A percentile compares a stretch with the other conserved stretches of the same genome.
phyloP scores from a whole-genome alignment of 2,888 invertebrate species.

The Metacarcinus magister region DNA sequence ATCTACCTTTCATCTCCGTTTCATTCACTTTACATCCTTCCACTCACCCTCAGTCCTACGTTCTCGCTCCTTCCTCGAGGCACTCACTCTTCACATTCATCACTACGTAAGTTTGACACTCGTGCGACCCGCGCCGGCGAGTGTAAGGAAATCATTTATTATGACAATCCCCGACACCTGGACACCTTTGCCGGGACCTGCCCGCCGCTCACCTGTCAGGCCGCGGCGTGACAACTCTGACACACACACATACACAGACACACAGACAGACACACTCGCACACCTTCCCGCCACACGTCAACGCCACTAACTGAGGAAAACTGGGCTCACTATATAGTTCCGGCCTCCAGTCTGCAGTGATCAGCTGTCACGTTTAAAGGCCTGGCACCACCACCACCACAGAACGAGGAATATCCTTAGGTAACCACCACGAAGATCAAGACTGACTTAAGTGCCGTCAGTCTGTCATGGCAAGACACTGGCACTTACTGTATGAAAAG shows the following conservation, averaged over 20 bases:
- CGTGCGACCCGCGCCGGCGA: neutral
- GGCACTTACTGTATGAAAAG: slow-evolving; percentile 55
- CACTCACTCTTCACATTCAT: neutral
- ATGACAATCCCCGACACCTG: neutral
- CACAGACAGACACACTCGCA: neutral
- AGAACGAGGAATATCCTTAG: neutral
- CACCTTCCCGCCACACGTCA: neutral
- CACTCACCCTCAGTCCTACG: too few species aligned
- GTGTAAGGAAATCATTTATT: too few species aligned
- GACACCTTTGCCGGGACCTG: neutral
- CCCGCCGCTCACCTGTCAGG: neutral
- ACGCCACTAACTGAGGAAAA: neutral
- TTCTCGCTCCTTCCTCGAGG: neutral
- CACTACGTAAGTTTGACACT: neutral
- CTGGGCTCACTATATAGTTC: neutral
- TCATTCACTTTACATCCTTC: too few species aligned
- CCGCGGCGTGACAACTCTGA: neutral
- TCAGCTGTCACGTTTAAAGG: neutral
- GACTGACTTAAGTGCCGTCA: neutral
- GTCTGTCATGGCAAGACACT: neutral
- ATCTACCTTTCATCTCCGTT: too few species aligned
- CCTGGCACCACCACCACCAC: neutral
- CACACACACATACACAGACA: neutral
- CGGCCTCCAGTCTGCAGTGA: neutral
- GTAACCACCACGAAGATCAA: neutral